Percentiles rank a stretch among this genome's conserved stretches.
These are phyloP conservation scores for Myrmecobius fasciatus DNA, from an alignment of 2,113 vertebrate genomes.

Conservation along the genomic window DNA sequence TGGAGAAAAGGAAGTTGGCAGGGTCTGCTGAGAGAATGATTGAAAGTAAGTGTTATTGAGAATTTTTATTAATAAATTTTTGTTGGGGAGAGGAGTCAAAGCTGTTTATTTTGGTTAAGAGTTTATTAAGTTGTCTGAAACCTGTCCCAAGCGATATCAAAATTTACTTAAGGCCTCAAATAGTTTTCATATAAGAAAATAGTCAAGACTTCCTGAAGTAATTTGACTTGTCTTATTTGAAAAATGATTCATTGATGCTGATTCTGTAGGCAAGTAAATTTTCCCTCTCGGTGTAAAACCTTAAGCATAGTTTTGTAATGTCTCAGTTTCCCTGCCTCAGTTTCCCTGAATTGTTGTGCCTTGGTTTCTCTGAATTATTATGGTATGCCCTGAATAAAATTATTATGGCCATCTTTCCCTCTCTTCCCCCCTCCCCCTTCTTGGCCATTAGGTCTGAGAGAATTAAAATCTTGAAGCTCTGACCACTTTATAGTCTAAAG, in stretches of 20 bases:
- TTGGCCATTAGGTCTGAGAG: no score
- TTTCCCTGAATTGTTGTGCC: no score
- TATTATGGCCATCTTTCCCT: no score
- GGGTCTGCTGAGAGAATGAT: background rate
- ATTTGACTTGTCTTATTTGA: background rate
- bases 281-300: background rate
- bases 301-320: background rate
- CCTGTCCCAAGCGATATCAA: background rate
- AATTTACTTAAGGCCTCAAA: background rate
- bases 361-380: no score
- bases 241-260: background rate
- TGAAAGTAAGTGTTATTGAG: background rate
- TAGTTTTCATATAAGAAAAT: background rate
- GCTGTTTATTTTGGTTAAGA: background rate
- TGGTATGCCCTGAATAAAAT: no score
- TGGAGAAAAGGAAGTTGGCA: background rate
- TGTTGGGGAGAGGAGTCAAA: background rate
- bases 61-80: background rate
- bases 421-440: no score
- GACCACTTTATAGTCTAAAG: no score
- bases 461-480: no score
- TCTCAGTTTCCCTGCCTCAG: no score
- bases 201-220: background rate
- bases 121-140: background rate
- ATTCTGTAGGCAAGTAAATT: background rate